Evolutionary conservation across 2,888 invertebrate species (phyloP).

Genomic region (Anagyrus pseudococci): DNA sequence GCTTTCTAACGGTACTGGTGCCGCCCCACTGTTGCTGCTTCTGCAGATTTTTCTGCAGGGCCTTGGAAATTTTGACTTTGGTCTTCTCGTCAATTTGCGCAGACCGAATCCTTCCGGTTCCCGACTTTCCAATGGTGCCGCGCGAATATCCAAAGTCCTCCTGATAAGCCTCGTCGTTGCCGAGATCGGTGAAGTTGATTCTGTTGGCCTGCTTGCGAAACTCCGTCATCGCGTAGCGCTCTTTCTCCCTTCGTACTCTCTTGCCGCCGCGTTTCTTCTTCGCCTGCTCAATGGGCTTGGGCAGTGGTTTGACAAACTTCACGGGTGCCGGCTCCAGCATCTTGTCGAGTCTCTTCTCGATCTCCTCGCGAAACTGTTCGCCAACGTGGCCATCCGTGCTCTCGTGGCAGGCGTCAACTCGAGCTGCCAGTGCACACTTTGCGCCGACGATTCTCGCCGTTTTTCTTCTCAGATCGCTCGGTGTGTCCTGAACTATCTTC

Average conservation of each 20-base stretch:
- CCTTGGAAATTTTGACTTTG: slow-evolving; percentile 98
- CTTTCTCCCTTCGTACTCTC: slow-evolving; percentile 97
- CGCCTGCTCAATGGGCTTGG: slow-evolving; percentile 96
- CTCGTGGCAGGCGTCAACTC: slow-evolving; percentile 95
- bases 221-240: slow-evolving; percentile 97
- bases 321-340: slow-evolving; percentile 98
- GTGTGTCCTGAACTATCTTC: slow-evolving; percentile 91
- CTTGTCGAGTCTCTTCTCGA: slow-evolving; percentile 96
- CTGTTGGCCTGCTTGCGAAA: slow-evolving; percentile 96
- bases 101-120: slow-evolving; percentile 88
- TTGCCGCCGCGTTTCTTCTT: slow-evolving; percentile 97
- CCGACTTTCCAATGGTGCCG: slow-evolving; percentile 93
- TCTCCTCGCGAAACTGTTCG: slow-evolving; percentile 81
- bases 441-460: slow-evolving; percentile 92
- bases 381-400: slow-evolving; percentile 87
- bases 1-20: slow-evolving; percentile 91
- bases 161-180: slow-evolving; percentile 97
- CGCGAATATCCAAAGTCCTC: slow-evolving; percentile 97
- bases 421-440: slow-evolving; percentile 91
- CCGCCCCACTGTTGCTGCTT: slow-evolving; percentile 93
- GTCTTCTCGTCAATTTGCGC: slow-evolving; percentile 99
- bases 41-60: slow-evolving; percentile 92
- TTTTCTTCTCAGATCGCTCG: slow-evolving; percentile 89
- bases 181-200: slow-evolving; percentile 96
- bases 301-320: slow-evolving; percentile 93